Percentiles rank a stretch among this genome's conserved stretches.
These are phyloP conservation scores for Sepiola atlantica DNA, from an alignment of 2,888 invertebrate species.

Conservation along the genomic window DNA sequence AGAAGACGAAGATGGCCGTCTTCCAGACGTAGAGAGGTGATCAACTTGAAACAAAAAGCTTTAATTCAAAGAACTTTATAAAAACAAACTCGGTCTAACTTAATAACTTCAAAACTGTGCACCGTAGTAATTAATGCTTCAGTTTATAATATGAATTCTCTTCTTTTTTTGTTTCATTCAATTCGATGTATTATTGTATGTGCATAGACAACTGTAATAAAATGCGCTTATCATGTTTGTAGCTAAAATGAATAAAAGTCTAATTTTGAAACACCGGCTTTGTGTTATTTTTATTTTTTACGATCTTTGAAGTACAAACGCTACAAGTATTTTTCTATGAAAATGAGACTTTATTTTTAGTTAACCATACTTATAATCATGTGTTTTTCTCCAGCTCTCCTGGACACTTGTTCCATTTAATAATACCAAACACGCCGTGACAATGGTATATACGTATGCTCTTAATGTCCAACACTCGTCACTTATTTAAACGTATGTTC, in stretches of 20 bases:
- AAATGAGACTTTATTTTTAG: no score
- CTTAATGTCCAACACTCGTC: no score
- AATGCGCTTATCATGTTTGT: background rate
- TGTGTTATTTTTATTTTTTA: background rate
- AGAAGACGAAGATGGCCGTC: background rate
- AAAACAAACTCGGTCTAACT: background rate
- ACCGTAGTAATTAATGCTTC: background rate
- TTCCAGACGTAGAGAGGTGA: background rate
- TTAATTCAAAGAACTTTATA: background rate
- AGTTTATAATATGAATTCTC: background rate
- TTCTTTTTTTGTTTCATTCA: background rate
- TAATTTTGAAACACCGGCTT: background rate
- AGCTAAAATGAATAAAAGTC: constrained; percentile 32
- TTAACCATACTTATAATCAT: no score
- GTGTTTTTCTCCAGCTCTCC: no score
- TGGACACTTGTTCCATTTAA: background rate
- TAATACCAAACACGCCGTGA: background rate
- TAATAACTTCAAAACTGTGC: background rate
- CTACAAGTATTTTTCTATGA: background rate
- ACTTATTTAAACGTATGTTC: no score
- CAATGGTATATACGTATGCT: no score
- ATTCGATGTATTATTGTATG: background rate
- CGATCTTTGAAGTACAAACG: no score
- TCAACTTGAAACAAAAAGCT: background rate
- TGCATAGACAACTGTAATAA: background rate